Percentiles rank a stretch among this genome's conserved stretches.
These are phyloP conservation scores for Saccostrea cuccullata DNA, from an alignment of 1,140 invertebrate species.

Conservation along the genomic window DNA sequence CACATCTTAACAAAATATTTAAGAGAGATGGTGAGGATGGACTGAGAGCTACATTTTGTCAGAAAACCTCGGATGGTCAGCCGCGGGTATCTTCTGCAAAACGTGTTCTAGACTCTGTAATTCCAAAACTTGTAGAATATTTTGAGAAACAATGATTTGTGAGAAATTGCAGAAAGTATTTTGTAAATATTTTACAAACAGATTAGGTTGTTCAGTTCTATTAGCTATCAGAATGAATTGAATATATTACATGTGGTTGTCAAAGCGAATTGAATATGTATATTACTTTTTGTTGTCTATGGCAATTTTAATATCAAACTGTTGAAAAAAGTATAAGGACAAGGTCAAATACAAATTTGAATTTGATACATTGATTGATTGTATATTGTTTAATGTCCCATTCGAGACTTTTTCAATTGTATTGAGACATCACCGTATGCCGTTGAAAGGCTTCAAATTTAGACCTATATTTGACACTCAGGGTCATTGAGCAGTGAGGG, in stretches of 20 bases:
- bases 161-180: constrained; percentile 7
- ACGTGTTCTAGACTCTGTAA: constrained; percentile 17
- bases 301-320: not conserved
- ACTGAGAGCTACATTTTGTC: not conserved
- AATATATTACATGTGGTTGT: too few relatives aligned
- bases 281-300: not conserved
- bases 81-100: not conserved
- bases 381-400: too few relatives aligned
- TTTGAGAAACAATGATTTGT: constrained; percentile 4
- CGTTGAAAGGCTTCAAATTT: too few relatives aligned
- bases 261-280: not conserved
- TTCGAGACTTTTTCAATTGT: too few relatives aligned
- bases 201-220: too few relatives aligned
- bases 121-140: constrained; percentile 39
- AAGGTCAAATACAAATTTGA: not conserved
- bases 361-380: not conserved
- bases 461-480: too few relatives aligned
- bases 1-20: not conserved
- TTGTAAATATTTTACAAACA: not conserved
- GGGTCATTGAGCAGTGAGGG: too few relatives aligned
- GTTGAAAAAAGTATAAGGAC: not conserved
- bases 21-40: constrained; percentile 15
- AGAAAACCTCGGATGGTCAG: not conserved
- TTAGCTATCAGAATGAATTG: too few relatives aligned
- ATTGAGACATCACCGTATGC: too few relatives aligned